Percentiles rank a stretch among this genome's conserved stretches.
Evolutionary conservation across 53 echinoderm and acorn worm genomes (phyloP).

Genomic region (Crossaster papposus): DNA sequence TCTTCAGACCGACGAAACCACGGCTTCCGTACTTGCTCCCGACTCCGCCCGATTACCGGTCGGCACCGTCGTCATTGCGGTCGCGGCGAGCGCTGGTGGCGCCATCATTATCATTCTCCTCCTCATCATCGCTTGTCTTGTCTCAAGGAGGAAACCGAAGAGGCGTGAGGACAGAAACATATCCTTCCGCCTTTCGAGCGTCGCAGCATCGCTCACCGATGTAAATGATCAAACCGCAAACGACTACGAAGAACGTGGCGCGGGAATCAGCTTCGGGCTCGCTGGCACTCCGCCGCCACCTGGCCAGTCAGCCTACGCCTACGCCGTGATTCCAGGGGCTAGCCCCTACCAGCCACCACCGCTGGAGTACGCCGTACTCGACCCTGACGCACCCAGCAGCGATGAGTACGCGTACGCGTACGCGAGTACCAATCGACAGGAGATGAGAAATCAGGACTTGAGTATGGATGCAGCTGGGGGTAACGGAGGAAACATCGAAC

Average conservation of each 20-base stretch:
- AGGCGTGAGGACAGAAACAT: not conserved
- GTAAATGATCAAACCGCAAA: not conserved
- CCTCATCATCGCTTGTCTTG: slow-evolving; percentile 15
- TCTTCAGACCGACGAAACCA: not conserved
- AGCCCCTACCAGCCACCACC: not conserved
- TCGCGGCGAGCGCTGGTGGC: not conserved
- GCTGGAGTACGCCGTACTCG: slow-evolving; percentile 1
- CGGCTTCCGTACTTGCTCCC: not conserved
- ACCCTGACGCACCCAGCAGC: not conserved
- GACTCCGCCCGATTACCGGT: not conserved
- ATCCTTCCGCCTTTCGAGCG: not conserved
- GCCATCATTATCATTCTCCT: slow-evolving; percentile 15
- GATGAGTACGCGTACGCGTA: not conserved
- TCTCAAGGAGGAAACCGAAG: not conserved
- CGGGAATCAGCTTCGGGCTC: not conserved
- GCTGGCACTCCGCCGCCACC: not conserved
- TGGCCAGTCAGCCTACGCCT: not conserved
- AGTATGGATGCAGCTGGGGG: not conserved
- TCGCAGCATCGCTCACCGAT: not conserved
- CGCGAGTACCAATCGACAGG: not conserved
- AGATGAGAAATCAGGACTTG: not conserved
- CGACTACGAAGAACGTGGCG: not conserved
- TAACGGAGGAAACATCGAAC: not conserved
- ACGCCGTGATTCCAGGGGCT: not conserved
- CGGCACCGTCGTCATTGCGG: not conserved